Evolutionary conservation across 2,797 vertebrate species (phyloP).

Genomic region (Tokudaia tokunoshimensis): DNA sequence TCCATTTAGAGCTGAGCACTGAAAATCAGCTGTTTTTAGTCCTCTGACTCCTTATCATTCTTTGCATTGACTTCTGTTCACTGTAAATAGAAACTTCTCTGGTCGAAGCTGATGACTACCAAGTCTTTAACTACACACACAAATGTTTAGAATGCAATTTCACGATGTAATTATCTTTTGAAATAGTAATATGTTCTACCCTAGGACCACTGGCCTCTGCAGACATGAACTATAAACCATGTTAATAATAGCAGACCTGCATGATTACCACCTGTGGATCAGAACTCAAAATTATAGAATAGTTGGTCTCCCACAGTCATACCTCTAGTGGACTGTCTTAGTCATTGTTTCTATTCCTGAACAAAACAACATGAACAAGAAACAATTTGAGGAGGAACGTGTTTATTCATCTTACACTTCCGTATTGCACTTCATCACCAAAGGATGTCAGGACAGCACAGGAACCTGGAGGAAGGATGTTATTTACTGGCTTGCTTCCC

Average conservation of each 20-base stretch:
- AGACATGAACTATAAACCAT: not conserved
- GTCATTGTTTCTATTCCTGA: too few species aligned
- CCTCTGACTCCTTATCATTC: not conserved
- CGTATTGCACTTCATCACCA: too few species aligned
- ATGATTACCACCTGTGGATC: not conserved
- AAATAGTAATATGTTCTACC: not conserved
- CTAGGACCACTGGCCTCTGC: not conserved
- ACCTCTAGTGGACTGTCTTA: not conserved
- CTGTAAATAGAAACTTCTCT: not conserved
- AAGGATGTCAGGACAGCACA: too few species aligned
- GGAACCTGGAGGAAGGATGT: too few species aligned
- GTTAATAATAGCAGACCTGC: not conserved
- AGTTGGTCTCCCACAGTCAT: not conserved
- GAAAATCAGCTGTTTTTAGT: not conserved
- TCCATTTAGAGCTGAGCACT: not conserved
- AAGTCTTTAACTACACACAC: not conserved
- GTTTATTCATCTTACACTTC: too few species aligned
- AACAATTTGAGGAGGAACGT: too few species aligned
- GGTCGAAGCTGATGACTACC: not conserved
- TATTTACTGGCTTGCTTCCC: too few species aligned
- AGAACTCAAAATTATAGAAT: not conserved
- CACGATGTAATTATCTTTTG: not conserved
- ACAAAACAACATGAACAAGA: too few species aligned
- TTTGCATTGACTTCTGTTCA: not conserved
- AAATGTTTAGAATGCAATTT: not conserved